Evolutionary conservation across 2,113 vertebrate genomes (phyloP).

Genomic region (Mormoops blainvillei): DNA sequence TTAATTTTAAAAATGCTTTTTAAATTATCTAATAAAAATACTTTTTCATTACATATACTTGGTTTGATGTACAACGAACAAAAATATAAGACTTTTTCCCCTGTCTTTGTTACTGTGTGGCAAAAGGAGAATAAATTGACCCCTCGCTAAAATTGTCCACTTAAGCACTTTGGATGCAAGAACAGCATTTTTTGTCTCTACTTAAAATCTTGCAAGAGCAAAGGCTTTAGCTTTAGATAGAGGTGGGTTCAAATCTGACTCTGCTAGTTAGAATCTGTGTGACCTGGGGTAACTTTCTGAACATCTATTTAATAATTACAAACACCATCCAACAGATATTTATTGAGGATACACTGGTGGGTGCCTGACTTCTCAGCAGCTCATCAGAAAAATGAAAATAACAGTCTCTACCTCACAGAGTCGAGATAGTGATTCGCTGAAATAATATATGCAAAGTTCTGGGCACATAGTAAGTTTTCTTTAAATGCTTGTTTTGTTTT

Average conservation of each 20-base stretch:
- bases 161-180: not conserved
- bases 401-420: not conserved
- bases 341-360: not conserved
- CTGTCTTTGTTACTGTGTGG: not conserved
- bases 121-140: not conserved
- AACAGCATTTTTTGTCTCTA: not conserved
- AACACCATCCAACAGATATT: not conserved
- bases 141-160: not conserved
- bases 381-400: not conserved
- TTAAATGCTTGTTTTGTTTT: not conserved
- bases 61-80: not conserved
- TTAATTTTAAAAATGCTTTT: not conserved
- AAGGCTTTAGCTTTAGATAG: not conserved
- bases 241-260: not conserved
- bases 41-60: not conserved
- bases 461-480: not conserved
- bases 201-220: not conserved
- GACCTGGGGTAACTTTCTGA: not conserved
- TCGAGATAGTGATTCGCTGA: not conserved
- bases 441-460: not conserved
- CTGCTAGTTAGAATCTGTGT: not conserved
- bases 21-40: not conserved
- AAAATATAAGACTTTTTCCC: not conserved
- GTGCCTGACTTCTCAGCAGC: not conserved
- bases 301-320: not conserved